Conservation (phyloP, 2,113 vertebrate species). For the Caloenas nicobarica region DNA sequence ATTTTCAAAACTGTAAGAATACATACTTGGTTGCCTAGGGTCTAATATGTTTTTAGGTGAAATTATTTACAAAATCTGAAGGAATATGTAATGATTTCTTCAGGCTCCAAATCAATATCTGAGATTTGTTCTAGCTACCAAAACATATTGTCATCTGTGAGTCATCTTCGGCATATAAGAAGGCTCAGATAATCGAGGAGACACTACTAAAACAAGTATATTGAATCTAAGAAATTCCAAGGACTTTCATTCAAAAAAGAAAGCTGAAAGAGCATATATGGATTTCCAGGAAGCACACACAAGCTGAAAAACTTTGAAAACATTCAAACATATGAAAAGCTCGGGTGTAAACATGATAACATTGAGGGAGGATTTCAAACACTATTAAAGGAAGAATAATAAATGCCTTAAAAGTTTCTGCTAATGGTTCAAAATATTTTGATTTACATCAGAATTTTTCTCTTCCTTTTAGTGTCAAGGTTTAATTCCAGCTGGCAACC, state of each 20-base stretch:
- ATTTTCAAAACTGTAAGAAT: background rate
- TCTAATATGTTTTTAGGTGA: background rate
- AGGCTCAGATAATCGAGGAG: background rate
- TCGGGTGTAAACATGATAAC: background rate
- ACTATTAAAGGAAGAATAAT: background rate
- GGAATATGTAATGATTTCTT: background rate
- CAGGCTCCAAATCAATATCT: background rate
- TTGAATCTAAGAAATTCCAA: background rate
- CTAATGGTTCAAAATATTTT: background rate
- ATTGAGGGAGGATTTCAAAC: background rate
- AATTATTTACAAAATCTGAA: background rate
- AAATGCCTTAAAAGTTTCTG: background rate
- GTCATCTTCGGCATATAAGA: background rate
- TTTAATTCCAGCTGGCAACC: no score
- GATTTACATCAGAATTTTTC: background rate
- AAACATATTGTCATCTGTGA: background rate
- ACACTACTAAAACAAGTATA: background rate
- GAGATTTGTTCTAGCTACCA: background rate
- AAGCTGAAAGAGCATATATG: background rate
- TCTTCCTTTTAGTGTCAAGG: background rate
- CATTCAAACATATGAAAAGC: background rate
- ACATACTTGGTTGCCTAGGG: background rate
- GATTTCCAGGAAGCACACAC: background rate
- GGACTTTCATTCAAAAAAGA: background rate
- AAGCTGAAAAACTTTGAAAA: background rate